phyloP scores from a whole-genome alignment of 2,797 vertebrate species.

The Pitangus sulphuratus region DNA sequence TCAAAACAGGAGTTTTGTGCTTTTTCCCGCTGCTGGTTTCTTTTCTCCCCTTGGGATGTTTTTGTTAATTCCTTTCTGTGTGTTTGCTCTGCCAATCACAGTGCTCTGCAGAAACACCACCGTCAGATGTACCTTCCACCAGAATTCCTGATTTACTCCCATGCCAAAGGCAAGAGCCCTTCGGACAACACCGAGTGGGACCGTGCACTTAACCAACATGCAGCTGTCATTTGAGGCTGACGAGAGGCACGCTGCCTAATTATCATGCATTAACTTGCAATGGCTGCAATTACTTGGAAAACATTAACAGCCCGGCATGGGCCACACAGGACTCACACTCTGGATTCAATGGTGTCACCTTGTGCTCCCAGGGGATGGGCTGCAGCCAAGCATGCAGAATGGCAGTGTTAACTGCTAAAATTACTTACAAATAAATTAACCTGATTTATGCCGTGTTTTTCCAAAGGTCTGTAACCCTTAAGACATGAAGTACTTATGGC shows the following conservation, averaged over 20 bases:
- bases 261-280: slow-evolving; percentile 34
- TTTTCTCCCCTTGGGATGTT: background rate
- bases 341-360: background rate
- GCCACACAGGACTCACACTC: background rate
- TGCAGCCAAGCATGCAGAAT: slow-evolving; percentile 49
- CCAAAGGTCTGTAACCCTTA: background rate
- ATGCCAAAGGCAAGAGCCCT: background rate
- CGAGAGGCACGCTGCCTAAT: background rate
- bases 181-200: background rate
- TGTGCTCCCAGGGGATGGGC: background rate
- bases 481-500: background rate
- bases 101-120: background rate
- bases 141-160: background rate
- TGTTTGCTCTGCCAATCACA: background rate
- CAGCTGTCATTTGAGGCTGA: slow-evolving; percentile 12
- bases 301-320: slow-evolving; percentile 7
- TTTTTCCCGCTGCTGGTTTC: background rate
- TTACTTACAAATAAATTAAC: slow-evolving; percentile 1
- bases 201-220: background rate
- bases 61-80: background rate
- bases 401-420: background rate
- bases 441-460: background rate
- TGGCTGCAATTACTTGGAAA: slow-evolving; percentile 22
- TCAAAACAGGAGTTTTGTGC: background rate
- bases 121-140: background rate